Conservation (phyloP, 2,888 invertebrate genomes). For the Norana najaformis region DNA sequence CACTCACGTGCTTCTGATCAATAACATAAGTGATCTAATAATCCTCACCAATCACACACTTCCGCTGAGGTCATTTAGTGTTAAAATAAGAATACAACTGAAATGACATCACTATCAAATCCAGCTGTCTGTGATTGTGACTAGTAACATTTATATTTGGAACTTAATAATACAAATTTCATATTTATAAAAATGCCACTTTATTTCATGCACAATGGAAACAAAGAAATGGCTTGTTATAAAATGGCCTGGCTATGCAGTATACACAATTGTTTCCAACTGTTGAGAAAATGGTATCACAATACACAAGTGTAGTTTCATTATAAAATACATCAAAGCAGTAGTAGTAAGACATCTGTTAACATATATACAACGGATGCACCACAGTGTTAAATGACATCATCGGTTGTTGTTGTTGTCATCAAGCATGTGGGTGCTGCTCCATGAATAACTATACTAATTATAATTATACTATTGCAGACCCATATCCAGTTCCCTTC, state of each 20-base stretch:
- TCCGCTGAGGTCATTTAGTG: too few species aligned
- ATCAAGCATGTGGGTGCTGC: not conserved
- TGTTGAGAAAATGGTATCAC: not conserved
- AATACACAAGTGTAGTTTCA: too few species aligned
- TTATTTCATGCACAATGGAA: not conserved
- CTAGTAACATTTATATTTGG: not conserved
- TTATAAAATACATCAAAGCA: too few species aligned
- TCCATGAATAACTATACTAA: not conserved
- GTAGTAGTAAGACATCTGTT: too few species aligned
- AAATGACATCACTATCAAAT: not conserved
- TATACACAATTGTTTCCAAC: not conserved
- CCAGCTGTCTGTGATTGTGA: not conserved
- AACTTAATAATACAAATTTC: not conserved
- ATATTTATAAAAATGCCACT: too few species aligned
- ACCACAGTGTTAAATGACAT: not conserved
- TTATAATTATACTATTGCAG: too few species aligned
- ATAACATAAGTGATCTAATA: too few species aligned
- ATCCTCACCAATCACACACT: not conserved
- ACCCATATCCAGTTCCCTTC: slow-evolving; percentile 38
- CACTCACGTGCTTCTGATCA: too few species aligned
- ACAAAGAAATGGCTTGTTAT: too few species aligned
- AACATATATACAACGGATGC: not conserved
- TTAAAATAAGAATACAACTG: not conserved
- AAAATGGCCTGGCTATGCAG: not conserved
- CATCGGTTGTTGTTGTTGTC: not conserved